Base-by-base conservation (phyloP, 2,888 invertebrate species). In the Chesias legatella region DNA sequence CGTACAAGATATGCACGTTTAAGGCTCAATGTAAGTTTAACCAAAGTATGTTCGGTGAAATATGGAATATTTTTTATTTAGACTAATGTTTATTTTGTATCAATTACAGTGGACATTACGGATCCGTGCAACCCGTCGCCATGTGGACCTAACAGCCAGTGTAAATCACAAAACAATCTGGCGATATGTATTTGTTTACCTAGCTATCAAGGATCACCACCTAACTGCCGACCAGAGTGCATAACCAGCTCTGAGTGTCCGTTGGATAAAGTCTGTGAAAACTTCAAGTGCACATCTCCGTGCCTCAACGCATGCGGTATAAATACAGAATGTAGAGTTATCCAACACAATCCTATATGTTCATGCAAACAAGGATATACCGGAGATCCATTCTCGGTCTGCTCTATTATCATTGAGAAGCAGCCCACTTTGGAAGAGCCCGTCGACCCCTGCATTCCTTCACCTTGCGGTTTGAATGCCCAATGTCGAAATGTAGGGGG, bases 391-490 rank as follows among this genome's bases (percentile, higher is more conserved):
- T 92, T 93, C 60, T 88, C 91, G 57, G 76, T 64, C 57, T 90
- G 82, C 69, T 77, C 73, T 51, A 49, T 70, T 35, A 23, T 73
- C 36, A 60, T 71, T 64, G 80, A 75, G 55, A 61, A 63, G 24
- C 64, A 73, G 54, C 71, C 73, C n/a, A 30, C 64, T 38, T 24
- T 60, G 28, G 54, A 51, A 44, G 70, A 67, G 43, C 63, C 64
- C 24, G 31, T 56, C 3, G 76, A 93, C 74, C 93, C 94, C 24
- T 95, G 95, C 60, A 65, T 91, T 31, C 94, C 94, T 25, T 93
- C 94, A 33, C 94, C 95, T 0, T 95, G 95, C 68, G 95, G 95
- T 29, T 88, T 92, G 23, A 93, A 93, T 63, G 89, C 93, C 1
- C 82, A 90, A 64, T 94, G 93, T 60, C 70, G 85, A 79, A 71